Evolutionary conservation across 2,113 vertebrate genomes (phyloP).

Genomic region (Hystrix brachyura): DNA sequence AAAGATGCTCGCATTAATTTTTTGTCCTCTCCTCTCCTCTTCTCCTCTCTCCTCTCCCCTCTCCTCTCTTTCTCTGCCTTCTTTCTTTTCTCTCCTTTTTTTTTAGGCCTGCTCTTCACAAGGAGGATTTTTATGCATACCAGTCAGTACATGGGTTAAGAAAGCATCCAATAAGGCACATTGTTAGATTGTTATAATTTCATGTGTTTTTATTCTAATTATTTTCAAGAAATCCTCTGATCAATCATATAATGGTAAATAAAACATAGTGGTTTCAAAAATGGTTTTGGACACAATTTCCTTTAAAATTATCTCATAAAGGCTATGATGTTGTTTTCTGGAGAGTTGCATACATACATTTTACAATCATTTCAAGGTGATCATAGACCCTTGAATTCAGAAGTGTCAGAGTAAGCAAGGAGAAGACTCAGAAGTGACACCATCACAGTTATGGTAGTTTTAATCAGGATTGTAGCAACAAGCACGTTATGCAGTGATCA

Average conservation of each 20-base stretch:
- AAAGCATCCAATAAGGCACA: not conserved
- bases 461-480: not conserved
- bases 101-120: not conserved
- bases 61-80: not conserved
- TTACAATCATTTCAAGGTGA: not conserved
- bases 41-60: accelerated
- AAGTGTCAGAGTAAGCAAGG: not conserved
- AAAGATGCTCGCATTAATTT: not conserved
- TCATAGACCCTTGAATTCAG: not conserved
- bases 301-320: conserved; percentile 27
- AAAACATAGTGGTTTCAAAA: not conserved
- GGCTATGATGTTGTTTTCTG: not conserved
- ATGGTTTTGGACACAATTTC: not conserved
- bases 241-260: not conserved
- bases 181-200: not conserved
- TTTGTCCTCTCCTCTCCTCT: not conserved
- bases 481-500: too few species aligned
- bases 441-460: not conserved
- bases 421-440: not conserved
- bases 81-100: not conserved
- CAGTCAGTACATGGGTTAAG: not conserved
- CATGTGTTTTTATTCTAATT: not conserved
- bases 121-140: not conserved
- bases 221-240: conserved; percentile 32
- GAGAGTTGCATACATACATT: not conserved